phyloP scores from a whole-genome alignment of 2,113 vertebrate genomes.

The Silurus meridionalis region DNA sequence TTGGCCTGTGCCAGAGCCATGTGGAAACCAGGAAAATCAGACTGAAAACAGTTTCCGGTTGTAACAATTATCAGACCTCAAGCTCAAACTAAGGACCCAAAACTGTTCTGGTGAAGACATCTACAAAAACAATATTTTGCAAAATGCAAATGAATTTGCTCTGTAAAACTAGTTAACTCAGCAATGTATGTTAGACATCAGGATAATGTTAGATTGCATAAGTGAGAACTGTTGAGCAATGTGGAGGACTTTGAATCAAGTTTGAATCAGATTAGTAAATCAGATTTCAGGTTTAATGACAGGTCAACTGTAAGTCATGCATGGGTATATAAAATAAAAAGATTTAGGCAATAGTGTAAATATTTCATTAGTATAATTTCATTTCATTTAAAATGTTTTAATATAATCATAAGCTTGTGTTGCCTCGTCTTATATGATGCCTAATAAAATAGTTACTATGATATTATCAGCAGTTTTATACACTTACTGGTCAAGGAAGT shows the following conservation, averaged over 20 bases:
- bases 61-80: background rate
- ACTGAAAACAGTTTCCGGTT: background rate
- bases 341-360: background rate
- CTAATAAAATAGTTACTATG: background rate
- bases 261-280: background rate
- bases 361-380: background rate
- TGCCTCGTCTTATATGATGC: background rate
- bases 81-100: background rate
- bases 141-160: background rate
- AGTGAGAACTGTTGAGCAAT: background rate
- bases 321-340: background rate
- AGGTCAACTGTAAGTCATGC: background rate
- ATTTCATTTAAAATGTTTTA: too few species aligned
- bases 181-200: background rate
- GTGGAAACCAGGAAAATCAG: background rate
- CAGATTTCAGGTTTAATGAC: background rate
- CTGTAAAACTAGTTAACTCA: conserved; percentile 3
- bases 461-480: background rate
- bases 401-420: background rate
- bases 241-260: conserved; percentile 19
- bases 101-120: background rate
- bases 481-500: background rate
- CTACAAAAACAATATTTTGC: background rate
- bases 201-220: conserved; percentile 1
- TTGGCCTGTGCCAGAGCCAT: background rate